Evolutionary conservation across 1,140 invertebrate species (phyloP).

Genomic region (Lepidostoma basale): DNA sequence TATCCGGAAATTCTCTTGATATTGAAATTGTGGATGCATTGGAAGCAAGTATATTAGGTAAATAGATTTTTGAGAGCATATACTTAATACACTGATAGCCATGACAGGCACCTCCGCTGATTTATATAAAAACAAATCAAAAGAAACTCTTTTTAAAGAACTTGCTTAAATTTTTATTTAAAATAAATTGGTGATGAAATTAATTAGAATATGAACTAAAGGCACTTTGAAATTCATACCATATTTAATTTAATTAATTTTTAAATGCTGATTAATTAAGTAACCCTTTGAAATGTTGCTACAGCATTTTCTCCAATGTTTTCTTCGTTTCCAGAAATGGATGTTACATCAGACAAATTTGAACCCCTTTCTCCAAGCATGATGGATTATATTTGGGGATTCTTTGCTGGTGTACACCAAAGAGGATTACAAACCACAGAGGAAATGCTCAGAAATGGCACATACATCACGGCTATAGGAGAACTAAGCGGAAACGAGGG

Average conservation of each 20-base stretch:
- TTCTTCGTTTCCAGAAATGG: constrained; percentile 68
- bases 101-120: too few relatives aligned
- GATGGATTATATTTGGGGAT: constrained; percentile 79
- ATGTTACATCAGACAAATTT: constrained; percentile 77
- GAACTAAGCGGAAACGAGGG: constrained; percentile 67
- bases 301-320: too few relatives aligned
- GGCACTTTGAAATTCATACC: too few relatives aligned
- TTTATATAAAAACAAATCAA: too few relatives aligned
- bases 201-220: too few relatives aligned
- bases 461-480: constrained; percentile 76
- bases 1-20: constrained; percentile 65
- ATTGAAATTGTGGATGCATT: constrained; percentile 77
- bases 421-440: constrained; percentile 79
- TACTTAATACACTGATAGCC: too few relatives aligned
- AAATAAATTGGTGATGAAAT: too few relatives aligned
- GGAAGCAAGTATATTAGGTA: constrained; percentile 72
- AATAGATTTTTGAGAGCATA: too few relatives aligned
- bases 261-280: too few relatives aligned
- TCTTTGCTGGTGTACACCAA: constrained; percentile 75
- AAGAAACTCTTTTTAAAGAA: too few relatives aligned
- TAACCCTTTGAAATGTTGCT: too few relatives aligned
- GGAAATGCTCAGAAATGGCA: constrained; percentile 76
- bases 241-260: neutral
- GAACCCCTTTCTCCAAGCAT: constrained; percentile 72
- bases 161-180: too few relatives aligned